A percentile compares a stretch with the other conserved stretches of the same genome.
Conservation (phyloP, 1,140 invertebrate species). For the Drosophila kepulauana region DNA sequence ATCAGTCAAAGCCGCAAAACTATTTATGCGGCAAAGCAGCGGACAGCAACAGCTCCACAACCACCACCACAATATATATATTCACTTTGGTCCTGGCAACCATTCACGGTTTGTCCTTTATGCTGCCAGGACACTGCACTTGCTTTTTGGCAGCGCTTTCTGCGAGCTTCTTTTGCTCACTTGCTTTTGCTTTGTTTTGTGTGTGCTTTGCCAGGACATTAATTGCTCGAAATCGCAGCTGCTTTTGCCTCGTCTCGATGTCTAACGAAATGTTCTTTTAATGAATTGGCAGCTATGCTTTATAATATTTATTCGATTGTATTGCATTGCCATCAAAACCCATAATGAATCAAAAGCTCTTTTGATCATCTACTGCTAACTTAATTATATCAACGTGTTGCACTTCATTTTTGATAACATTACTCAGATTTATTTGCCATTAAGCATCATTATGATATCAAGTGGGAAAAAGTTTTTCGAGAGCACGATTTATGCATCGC, state of each 20-base stretch:
- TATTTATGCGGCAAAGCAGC: constrained; percentile 63
- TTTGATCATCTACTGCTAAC: neutral
- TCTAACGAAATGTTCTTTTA: constrained; percentile 48
- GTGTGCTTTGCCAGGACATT: constrained; percentile 44
- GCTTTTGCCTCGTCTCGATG: constrained; percentile 23
- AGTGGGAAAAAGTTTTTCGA: constrained; percentile 57
- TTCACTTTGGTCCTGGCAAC: constrained; percentile 15
- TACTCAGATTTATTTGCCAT: constrained; percentile 74
- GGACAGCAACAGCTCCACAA: constrained; percentile 4
- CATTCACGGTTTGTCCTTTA: constrained; percentile 12
- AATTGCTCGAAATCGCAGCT: constrained; percentile 51
- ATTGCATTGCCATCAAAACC: constrained; percentile 19
- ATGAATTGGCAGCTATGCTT: constrained; percentile 60
- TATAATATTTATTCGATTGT: constrained; percentile 22
- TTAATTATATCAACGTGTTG: constrained; percentile 19
- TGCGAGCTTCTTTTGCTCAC: constrained; percentile 23
- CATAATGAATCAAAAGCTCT: constrained; percentile 32
- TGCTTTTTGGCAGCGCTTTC: constrained; percentile 13
- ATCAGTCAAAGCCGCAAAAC: constrained; percentile 84
- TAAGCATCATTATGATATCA: constrained; percentile 58
- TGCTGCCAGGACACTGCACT: constrained; percentile 4
- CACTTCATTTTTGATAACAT: constrained; percentile 72
- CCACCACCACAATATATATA: neutral
- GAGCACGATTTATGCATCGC: constrained; percentile 70
- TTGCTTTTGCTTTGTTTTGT: constrained; percentile 19